phyloP scores from a whole-genome alignment of 2,797 vertebrate genomes.

The Myotis findleyi region DNA sequence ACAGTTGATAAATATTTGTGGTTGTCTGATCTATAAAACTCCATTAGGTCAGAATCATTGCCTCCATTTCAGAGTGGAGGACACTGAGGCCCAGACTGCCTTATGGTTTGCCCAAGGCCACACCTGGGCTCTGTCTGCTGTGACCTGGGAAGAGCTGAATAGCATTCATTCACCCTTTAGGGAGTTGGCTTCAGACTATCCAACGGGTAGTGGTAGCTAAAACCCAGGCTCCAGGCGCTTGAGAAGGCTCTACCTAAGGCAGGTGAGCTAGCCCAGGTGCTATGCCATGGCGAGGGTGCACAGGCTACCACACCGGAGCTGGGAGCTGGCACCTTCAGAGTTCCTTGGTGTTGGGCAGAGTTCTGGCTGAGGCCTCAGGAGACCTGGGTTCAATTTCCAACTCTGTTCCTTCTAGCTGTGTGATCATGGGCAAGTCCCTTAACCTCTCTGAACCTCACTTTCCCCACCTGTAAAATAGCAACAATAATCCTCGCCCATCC shows the following conservation, averaged over 20 bases:
- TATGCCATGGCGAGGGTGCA: background rate
- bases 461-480: background rate
- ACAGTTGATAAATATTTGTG: background rate
- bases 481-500: background rate
- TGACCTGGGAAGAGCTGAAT: background rate
- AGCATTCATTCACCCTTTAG: background rate
- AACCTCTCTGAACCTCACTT: background rate
- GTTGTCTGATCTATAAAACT: background rate
- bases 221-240: background rate
- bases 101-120: background rate
- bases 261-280: background rate
- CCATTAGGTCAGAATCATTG: background rate
- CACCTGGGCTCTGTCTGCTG: background rate
- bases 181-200: background rate
- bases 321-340: background rate
- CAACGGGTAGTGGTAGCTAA: background rate
- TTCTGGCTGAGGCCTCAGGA: background rate
- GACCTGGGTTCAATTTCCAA: background rate
- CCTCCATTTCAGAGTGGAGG: background rate
- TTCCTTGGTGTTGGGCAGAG: background rate
- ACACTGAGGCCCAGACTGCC: background rate
- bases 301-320: fast-evolving
- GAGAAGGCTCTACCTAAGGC: background rate
- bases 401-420: background rate
- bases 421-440: background rate